Evolutionary conservation across 2,888 invertebrate genomes (phyloP), one percentile per base, ranked within the genome.

Genomic region (Caenorhabditis sp.): DNA sequence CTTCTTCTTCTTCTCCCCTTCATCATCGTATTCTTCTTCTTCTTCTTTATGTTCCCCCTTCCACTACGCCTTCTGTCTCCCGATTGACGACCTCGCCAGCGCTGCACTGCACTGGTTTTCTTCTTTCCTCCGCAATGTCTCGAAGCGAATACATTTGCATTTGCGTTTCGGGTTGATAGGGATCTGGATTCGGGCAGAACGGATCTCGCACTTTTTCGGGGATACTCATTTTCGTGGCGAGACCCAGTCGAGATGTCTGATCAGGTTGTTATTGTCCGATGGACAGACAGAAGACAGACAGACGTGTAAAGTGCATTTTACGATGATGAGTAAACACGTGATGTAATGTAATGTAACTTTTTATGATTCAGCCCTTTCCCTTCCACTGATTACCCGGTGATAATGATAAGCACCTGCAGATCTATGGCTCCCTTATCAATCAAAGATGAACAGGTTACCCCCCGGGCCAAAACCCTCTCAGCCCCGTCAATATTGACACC

Each of bases 401-500:
- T 67, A 32, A 32, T 9, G 32, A 32, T n/a, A n/a, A n/a, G n/a
- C n/a, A n/a, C n/a, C n/a, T n/a, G n/a, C n/a, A n/a, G n/a, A n/a
- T n/a, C 32, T 32, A 32, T 32, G 32, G 32, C 9, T 53, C 67
- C 55, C 40, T 28, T 68, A 40, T 35, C 22, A 11, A 40, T 40
- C 53, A 18, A n/a, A 68, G 56, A 56, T 24, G 56, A 58, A 50
- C 47, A 35, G 50, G 58, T 60, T 69, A 60, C 69, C n/a, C n/a
- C n/a, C n/a, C n/a, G 69, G 26, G 40, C 35, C 28, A 32, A 40
- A 40, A 32, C 32, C 32, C 32, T 4, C 32, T 32, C n/a, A n/a
- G 32, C 44, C 28, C n/a, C 58, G 72, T 72, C 72, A 72, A 72
- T 72, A 72, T 72, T 72, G 72, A 72, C 64, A 64, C 72, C 64